phyloP scores from a whole-genome alignment of 2,888 invertebrate species.

The Synanthedon andrenaeformis region DNA sequence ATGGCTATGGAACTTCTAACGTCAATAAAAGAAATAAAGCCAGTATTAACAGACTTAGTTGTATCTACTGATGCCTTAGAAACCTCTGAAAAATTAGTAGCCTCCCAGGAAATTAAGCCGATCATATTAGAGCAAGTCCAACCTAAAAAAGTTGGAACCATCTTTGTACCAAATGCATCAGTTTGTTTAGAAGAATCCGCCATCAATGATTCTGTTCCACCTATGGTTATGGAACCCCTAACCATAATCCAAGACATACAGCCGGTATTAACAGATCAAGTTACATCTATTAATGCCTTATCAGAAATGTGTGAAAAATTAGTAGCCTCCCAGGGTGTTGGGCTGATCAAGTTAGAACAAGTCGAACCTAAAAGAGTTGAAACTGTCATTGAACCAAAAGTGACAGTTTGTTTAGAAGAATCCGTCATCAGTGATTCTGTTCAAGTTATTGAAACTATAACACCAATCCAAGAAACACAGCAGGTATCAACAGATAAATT shows the following conservation, averaged over 20 bases:
- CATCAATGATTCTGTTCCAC: background rate
- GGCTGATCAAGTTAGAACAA: background rate
- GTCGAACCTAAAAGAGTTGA: background rate
- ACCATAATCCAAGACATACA: background rate
- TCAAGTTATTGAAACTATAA: background rate
- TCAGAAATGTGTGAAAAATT: background rate
- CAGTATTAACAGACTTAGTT: too few species aligned
- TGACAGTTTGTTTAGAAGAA: background rate
- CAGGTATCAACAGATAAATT: background rate
- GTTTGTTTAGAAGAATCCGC: background rate
- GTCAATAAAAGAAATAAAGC: too few species aligned
- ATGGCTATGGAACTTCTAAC: too few species aligned
- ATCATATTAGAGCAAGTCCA: background rate
- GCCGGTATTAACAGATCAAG: background rate
- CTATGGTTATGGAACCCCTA: background rate
- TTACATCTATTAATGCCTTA: background rate
- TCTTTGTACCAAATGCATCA: background rate
- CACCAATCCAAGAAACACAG: background rate
- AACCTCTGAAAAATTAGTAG: background rate
- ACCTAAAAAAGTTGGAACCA: background rate
- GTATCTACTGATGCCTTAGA: too few species aligned
- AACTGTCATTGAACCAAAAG: background rate
- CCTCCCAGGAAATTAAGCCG: background rate
- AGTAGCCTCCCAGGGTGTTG: background rate
- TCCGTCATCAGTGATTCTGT: background rate